A percentile compares a stretch with the other conserved stretches of the same genome.
Evolutionary conservation across 2,113 vertebrate species (phyloP).

Genomic region (Larimichthys polyactis): DNA sequence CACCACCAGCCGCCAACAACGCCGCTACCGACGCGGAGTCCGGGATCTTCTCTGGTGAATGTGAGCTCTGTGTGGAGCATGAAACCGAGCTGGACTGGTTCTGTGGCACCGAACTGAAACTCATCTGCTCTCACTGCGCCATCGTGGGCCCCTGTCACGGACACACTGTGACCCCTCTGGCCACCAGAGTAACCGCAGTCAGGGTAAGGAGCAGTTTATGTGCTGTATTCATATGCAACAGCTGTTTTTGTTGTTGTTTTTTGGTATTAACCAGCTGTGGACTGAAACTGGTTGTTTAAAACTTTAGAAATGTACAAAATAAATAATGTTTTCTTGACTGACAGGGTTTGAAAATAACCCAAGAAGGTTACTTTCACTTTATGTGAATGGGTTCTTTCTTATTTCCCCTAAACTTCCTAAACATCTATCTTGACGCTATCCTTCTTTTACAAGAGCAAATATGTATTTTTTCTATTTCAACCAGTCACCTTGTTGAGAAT

Average conservation of each 20-base stretch:
- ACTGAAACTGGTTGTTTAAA: background rate
- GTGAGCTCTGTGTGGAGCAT: slow-evolving; percentile 81
- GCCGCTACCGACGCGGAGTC: slow-evolving; percentile 66
- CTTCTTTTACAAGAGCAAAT: background rate
- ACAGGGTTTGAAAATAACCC: background rate
- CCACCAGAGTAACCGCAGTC: slow-evolving; percentile 83
- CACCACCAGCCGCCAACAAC: background rate
- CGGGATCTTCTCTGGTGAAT: slow-evolving; percentile 63
- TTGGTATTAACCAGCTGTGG: background rate
- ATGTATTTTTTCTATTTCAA: background rate
- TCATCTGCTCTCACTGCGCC: slow-evolving; percentile 85
- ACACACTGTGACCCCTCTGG: slow-evolving; percentile 83
- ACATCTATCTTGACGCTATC: background rate
- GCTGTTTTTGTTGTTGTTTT: background rate
- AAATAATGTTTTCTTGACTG: background rate
- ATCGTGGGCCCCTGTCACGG: slow-evolving; percentile 81
- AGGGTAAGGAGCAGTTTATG: slow-evolving; percentile 80
- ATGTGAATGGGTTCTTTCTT: background rate
- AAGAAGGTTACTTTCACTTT: slow-evolving; percentile 28
- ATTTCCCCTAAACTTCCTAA: background rate
- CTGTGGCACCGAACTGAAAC: slow-evolving; percentile 85
- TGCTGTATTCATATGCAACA: background rate
- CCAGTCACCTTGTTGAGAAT: background rate
- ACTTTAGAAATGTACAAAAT: background rate
- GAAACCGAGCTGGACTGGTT: slow-evolving; percentile 82